Base-by-base conservation (phyloP, 2,113 vertebrate genomes). In the Seriola dumerili region DNA sequence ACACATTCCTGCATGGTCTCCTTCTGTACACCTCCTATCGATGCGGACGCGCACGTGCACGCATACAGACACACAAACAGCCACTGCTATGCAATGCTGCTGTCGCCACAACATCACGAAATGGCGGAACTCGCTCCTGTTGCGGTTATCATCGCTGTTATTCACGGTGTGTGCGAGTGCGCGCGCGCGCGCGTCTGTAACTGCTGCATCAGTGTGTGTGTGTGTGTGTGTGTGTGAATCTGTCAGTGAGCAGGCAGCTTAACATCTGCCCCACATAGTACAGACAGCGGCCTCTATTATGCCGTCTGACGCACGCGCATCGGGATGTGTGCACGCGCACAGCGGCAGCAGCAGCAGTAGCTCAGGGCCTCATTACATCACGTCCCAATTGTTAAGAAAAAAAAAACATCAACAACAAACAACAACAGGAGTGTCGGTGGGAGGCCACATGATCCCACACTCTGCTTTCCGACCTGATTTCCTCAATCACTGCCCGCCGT, bases 81-180 rank as follows among this genome's bases (percentile, higher is more conserved):
- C 63, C 65, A 21, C 78, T 65, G 85, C 62, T 69, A 83, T 71
- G 82, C 58, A 75, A 72, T 58, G 84, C 80, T 83, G 91, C 86
- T 91, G 89, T 86, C 87, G 86, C 83, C 86, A 91, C 89, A 90
- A 91, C 87, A 90, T 88, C 92, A 76, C 88, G 92, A 94, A 94
- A 94, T 94, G 93, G 93, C 93, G 93, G 93, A 93, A 93, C 89
- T 90, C 84, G 85, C 84, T 91, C 63, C 80, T 84, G 84, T 80
- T 73, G 89, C 78, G 79, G 85, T 83, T 89, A 80, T 83, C 78
- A 12, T 66, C 71, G 79, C 72, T 78, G 40, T 46, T 85, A 74
- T 78, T 79, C 78, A 62, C 42, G 17, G 55, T 67, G 83, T 64
- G 78, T 75, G 65, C 12, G 65, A 3, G 68, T 29, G 74, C 13